A percentile compares a stretch with the other conserved stretches of the same genome.
Evolutionary conservation across 2,797 vertebrate genomes (phyloP).

Genomic region (Stomatorhinus walkeri): DNA sequence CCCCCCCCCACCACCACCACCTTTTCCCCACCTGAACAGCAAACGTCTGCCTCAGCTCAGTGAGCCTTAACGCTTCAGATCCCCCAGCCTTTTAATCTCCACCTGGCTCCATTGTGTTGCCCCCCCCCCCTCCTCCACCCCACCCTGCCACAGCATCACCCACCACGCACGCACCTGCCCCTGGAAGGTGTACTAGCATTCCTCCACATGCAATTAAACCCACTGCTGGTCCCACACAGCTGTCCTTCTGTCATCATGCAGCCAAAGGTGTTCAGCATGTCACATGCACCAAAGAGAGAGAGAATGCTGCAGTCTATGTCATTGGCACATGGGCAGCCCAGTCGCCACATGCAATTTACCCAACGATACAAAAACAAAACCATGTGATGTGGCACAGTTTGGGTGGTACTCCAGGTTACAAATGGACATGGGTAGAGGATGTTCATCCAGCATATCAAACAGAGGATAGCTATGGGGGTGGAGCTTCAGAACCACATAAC

Average conservation of each 20-base stretch:
- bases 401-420: neutral
- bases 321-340: neutral
- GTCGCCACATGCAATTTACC: neutral
- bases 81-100: conserved; percentile 20
- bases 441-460: neutral
- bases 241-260: neutral
- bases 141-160: neutral
- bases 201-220: conserved; percentile 43
- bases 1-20: neutral
- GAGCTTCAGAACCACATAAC: neutral
- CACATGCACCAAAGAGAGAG: neutral
- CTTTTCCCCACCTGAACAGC: neutral
- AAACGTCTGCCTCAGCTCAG: neutral
- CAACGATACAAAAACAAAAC: neutral
- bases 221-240: conserved; percentile 24
- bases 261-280: neutral
- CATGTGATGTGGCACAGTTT: neutral
- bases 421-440: neutral
- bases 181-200: conserved; percentile 47
- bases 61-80: neutral
- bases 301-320: neutral
- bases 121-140: neutral
- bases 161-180: conserved; percentile 30
- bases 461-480: neutral
- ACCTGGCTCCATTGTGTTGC: conserved; percentile 11